phyloP scores from a whole-genome alignment of 2,113 vertebrate species.

The Dasyprocta punctata region DNA sequence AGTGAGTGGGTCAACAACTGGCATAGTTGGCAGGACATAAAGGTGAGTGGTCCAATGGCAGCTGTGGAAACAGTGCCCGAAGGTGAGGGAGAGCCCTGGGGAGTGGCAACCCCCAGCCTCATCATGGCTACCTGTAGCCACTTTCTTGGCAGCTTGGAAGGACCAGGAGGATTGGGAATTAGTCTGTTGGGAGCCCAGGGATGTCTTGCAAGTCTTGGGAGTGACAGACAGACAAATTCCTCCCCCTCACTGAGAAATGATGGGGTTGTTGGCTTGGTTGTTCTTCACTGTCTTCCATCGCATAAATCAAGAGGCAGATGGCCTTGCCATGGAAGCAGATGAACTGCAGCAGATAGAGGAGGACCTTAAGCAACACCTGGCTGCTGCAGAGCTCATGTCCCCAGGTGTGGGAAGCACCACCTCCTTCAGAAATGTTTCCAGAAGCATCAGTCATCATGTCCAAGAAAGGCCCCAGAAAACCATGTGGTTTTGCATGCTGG shows the following conservation, averaged over 20 bases:
- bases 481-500: neutral
- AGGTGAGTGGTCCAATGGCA: neutral
- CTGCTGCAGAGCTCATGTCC: neutral
- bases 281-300: neutral
- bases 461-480: neutral
- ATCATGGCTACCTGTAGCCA: neutral
- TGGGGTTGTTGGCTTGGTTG: neutral
- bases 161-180: neutral
- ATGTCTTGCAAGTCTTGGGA: neutral
- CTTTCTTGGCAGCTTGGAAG: neutral
- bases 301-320: neutral
- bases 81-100: neutral
- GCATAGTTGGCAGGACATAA: neutral
- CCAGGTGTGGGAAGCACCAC: neutral
- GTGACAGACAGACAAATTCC: neutral
- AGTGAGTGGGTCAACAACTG: neutral
- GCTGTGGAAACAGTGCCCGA: neutral
- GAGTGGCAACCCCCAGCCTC: neutral
- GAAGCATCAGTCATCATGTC: neutral
- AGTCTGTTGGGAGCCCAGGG: neutral
- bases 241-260: neutral
- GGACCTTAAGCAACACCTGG: neutral
- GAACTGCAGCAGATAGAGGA: neutral
- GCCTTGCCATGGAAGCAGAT: neutral
- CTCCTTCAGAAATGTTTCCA: neutral